phyloP scores from a whole-genome alignment of 1,140 invertebrate genomes.

The Drosophila kikkawai region DNA sequence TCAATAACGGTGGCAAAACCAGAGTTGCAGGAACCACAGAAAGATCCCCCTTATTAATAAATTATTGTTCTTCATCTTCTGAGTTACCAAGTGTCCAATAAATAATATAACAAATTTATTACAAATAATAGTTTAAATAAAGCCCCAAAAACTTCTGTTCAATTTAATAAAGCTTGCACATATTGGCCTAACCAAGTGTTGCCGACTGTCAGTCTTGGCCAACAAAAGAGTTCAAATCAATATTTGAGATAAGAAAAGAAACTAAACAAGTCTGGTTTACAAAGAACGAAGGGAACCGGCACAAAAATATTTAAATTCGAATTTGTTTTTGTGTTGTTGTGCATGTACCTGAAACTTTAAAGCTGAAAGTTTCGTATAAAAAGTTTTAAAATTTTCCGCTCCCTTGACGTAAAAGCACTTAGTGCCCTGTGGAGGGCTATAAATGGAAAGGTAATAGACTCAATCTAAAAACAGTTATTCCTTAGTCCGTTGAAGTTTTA shows the following conservation, averaged over 20 bases:
- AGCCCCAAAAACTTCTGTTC: not conserved
- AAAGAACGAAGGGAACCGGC: not conserved
- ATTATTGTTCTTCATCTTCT: not conserved
- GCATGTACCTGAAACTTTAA: not conserved
- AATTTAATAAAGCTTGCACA: not conserved
- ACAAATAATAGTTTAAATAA: not conserved
- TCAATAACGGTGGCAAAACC: too few species aligned
- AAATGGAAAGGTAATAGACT: not conserved
- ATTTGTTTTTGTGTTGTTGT: not conserved
- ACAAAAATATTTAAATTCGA: not conserved
- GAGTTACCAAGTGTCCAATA: not conserved
- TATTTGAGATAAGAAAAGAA: constrained; percentile 3
- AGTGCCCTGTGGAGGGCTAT: not conserved
- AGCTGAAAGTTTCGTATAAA: not conserved
- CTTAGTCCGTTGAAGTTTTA: not conserved
- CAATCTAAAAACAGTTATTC: not conserved
- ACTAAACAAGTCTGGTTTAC: not conserved
- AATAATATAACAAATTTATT: not conserved
- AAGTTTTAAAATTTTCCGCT: constrained; percentile 1
- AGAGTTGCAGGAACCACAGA: too few species aligned
- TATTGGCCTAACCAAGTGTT: constrained; percentile 17
- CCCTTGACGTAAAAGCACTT: not conserved
- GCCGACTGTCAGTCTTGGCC: not conserved
- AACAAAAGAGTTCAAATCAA: constrained; percentile 15
- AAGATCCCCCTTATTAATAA: not conserved